These are phyloP conservation scores for Prionace glauca DNA, from an alignment of 2,797 vertebrate genomes.

Conservation along the genomic window DNA sequence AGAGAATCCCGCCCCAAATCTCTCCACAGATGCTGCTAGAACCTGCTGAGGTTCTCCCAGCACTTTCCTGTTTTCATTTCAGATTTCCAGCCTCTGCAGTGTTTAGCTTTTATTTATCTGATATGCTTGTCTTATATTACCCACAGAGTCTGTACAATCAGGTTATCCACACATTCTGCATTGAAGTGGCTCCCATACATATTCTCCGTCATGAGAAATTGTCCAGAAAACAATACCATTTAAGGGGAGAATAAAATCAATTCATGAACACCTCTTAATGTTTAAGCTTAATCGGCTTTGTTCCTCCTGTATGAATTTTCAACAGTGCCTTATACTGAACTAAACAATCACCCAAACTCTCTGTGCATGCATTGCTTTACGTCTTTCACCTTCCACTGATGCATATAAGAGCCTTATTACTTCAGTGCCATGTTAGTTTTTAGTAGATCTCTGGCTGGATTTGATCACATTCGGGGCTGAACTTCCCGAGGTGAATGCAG, in stretches of 20 bases:
- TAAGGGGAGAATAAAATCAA: not conserved
- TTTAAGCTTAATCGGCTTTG: not conserved
- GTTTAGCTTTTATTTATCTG: too few relatives aligned
- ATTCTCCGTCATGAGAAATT: not conserved
- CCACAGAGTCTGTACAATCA: not conserved
- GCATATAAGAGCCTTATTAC: not conserved
- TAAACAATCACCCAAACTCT: not conserved
- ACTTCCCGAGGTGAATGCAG: not conserved
- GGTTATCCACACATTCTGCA: not conserved
- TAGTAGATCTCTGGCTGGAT: not conserved
- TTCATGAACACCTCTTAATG: not conserved
- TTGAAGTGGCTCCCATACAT: not conserved
- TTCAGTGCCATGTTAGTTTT: not conserved
- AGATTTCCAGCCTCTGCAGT: too few relatives aligned
- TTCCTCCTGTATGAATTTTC: not conserved
- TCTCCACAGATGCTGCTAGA: too few relatives aligned
- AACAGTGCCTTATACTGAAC: constrained; percentile 2
- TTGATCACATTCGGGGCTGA: not conserved
- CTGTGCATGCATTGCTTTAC: not conserved
- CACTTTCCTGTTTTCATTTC: too few relatives aligned
- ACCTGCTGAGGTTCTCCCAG: too few relatives aligned
- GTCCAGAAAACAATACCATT: not conserved
- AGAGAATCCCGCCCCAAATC: too few relatives aligned
- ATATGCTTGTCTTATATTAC: not conserved
- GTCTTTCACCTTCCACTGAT: not conserved